These are phyloP conservation scores for Euzophera pinguis DNA, from an alignment of 2,888 invertebrate species.

Conservation along the genomic window DNA sequence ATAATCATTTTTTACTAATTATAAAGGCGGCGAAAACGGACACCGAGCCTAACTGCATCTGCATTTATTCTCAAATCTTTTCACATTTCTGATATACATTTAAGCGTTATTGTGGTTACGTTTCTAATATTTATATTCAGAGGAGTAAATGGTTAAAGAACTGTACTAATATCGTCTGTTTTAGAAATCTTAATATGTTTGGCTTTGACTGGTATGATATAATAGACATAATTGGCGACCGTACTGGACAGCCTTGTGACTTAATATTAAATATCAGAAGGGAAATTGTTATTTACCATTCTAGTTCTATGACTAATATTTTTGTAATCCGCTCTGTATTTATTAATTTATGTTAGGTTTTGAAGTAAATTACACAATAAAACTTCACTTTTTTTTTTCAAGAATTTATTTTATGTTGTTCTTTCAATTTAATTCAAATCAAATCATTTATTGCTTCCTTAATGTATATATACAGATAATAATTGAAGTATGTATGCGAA, in stretches of 20 bases:
- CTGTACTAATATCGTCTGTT: neutral
- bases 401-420: neutral
- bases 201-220: slow-evolving; percentile 39
- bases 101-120: neutral
- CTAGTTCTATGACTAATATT: slow-evolving; percentile 31
- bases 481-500: neutral
- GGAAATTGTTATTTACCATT: slow-evolving; percentile 42
- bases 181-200: slow-evolving; percentile 24
- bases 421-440: neutral
- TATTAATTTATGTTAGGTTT: slow-evolving; percentile 12
- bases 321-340: slow-evolving; percentile 27
- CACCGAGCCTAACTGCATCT: slow-evolving; percentile 29
- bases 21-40: slow-evolving; percentile 29
- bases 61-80: slow-evolving; percentile 38
- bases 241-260: slow-evolving; percentile 45
- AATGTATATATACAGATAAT: neutral
- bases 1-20: slow-evolving; percentile 10
- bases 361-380: slow-evolving; percentile 2
- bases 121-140: neutral
- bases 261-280: slow-evolving; percentile 33
- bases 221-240: slow-evolving; percentile 46
- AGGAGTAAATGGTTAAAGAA: slow-evolving; percentile 8
- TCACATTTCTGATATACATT: slow-evolving; percentile 1
- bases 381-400: neutral
- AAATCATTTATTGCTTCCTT: neutral